Percentiles rank a stretch among this genome's conserved stretches.
phyloP scores from a whole-genome alignment of 2,888 invertebrate genomes.

The Drosophila dives region DNA sequence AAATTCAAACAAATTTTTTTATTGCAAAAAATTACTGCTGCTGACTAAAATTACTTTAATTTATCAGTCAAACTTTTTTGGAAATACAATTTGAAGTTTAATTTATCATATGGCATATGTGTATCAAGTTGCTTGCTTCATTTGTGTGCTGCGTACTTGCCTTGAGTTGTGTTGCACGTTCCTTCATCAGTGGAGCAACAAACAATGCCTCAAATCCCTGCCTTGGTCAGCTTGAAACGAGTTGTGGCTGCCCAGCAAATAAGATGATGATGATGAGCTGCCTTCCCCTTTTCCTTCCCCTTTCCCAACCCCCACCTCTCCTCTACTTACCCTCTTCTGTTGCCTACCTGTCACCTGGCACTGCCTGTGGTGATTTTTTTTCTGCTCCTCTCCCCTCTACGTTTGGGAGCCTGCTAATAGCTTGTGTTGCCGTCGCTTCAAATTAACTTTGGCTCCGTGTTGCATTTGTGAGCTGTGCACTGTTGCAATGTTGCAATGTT shows the following conservation, averaged over 20 bases:
- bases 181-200: conserved; percentile 54
- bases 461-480: conserved; percentile 65
- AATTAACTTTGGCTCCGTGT: conserved; percentile 77
- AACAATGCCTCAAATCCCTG: conserved; percentile 37
- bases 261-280: conserved; percentile 26
- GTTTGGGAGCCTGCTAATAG: conserved; percentile 73
- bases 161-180: conserved; percentile 56
- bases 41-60: neutral
- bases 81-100: neutral
- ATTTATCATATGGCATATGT: neutral
- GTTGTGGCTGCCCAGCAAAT: conserved; percentile 60
- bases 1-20: too few relatives aligned
- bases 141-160: conserved; percentile 26
- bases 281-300: neutral
- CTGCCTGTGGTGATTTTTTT: neutral
- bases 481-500: conserved; percentile 9
- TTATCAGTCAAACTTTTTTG: neutral
- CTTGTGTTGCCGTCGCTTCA: conserved; percentile 78
- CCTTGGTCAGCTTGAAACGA: conserved; percentile 52
- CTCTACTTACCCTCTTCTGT: neutral
- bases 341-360: neutral
- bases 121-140: conserved; percentile 1
- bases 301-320: neutral
- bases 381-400: conserved; percentile 7
- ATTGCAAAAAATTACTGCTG: neutral